phyloP scores from a whole-genome alignment of 2,113 vertebrate species.

The Menidia beryllina region DNA sequence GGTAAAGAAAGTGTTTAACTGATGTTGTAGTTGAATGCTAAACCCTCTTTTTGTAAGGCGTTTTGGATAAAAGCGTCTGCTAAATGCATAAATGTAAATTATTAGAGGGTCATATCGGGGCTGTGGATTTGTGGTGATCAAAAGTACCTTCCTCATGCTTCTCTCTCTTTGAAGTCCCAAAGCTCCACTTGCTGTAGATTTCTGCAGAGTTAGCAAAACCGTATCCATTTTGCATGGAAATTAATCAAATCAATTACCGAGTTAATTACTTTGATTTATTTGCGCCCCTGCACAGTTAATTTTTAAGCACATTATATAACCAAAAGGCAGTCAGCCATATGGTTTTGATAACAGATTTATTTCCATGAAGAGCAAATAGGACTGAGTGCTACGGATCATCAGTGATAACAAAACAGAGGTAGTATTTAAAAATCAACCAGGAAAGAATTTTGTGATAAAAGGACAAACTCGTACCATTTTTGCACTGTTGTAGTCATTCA shows the following conservation, averaged over 20 bases:
- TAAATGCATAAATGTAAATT: too few relatives aligned
- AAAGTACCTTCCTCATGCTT: conserved; percentile 50
- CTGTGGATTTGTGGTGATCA: conserved; percentile 52
- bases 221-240: conserved; percentile 59
- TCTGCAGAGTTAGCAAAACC: conserved; percentile 68
- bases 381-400: conserved; percentile 45
- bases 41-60: too few relatives aligned
- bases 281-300: conserved; percentile 56
- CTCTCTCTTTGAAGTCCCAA: conserved; percentile 42
- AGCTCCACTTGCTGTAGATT: conserved; percentile 34
- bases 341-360: conserved; percentile 44
- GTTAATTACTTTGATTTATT: conserved; percentile 79
- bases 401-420: conserved; percentile 40
- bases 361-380: conserved; percentile 32
- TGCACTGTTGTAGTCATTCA: too few relatives aligned
- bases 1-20: too few relatives aligned
- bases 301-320: conserved; percentile 51
- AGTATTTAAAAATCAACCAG: conserved; percentile 43
- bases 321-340: conserved; percentile 54
- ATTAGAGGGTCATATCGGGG: conserved; percentile 32
- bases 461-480: too few relatives aligned
- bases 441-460: not conserved
- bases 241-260: conserved; percentile 75
- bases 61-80: too few relatives aligned
- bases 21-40: too few relatives aligned